A percentile compares a stretch with the other conserved stretches of the same genome.
Evolutionary conservation across 2,113 vertebrate genomes (phyloP).

Genomic region (Vireo altiloquus): DNA sequence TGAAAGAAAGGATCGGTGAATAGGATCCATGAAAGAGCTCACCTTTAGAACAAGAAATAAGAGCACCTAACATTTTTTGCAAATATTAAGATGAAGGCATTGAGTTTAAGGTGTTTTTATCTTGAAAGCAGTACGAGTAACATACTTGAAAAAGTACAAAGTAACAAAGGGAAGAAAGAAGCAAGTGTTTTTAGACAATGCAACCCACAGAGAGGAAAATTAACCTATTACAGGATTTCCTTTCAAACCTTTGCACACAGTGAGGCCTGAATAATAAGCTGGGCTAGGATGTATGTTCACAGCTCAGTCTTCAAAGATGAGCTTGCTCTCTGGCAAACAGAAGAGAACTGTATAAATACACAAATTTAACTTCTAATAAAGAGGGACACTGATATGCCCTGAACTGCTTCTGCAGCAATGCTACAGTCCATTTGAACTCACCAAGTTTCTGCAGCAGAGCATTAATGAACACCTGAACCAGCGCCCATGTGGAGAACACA

Average conservation of each 20-base stretch:
- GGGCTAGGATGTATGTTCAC: neutral
- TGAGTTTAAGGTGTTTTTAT: neutral
- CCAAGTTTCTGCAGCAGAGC: neutral
- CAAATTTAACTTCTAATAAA: neutral
- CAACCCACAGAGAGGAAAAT: slow-evolving; percentile 19
- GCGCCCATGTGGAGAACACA: neutral
- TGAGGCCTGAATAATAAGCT: neutral
- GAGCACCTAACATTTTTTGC: neutral
- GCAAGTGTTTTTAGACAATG: neutral
- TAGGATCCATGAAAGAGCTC: neutral
- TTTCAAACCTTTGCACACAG: neutral
- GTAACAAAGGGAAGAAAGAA: neutral
- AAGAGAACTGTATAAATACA: neutral
- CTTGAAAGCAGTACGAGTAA: neutral
- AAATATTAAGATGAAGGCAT: neutral
- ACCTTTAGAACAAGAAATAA: neutral
- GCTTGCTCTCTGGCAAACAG: neutral
- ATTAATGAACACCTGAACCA: neutral
- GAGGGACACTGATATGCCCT: neutral
- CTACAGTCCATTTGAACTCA: neutral
- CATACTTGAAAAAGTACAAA: neutral
- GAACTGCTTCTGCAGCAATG: neutral
- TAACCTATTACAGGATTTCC: slow-evolving; percentile 21
- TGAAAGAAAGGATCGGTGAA: neutral
- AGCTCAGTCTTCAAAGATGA: neutral